Evolutionary conservation across 2,888 invertebrate genomes (phyloP).

Genomic region (Stenchaetothrips biformis): DNA sequence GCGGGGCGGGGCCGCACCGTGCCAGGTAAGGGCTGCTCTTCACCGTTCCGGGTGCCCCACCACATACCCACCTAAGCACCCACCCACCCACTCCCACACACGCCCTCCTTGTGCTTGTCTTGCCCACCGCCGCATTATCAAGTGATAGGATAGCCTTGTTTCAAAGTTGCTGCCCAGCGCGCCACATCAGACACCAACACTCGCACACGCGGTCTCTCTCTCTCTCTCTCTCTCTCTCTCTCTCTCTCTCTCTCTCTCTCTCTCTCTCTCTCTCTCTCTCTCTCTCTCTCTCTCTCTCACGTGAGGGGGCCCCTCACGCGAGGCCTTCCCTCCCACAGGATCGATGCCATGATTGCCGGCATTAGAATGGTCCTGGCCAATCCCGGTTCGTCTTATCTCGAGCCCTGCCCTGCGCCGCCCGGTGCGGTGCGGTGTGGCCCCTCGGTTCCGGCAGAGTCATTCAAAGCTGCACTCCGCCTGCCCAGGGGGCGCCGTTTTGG

Average conservation of each 20-base stretch:
- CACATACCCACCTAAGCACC: background rate
- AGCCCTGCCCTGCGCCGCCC: too few relatives aligned
- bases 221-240: background rate
- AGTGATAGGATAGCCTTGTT: slow-evolving; percentile 7
- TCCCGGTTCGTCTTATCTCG: too few relatives aligned
- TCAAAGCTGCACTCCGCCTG: too few relatives aligned
- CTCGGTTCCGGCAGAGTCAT: too few relatives aligned
- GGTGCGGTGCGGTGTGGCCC: too few relatives aligned
- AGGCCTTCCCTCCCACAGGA: too few relatives aligned
- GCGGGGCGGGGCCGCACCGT: too few relatives aligned
- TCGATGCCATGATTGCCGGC: too few relatives aligned
- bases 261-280: background rate
- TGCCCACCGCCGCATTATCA: background rate
- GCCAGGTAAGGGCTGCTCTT: too few relatives aligned
- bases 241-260: background rate
- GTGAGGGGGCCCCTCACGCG: too few relatives aligned
- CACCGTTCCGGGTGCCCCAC: background rate
- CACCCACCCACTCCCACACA: background rate
- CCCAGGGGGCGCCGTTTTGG: too few relatives aligned
- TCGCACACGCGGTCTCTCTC: background rate
- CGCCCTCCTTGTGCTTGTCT: background rate
- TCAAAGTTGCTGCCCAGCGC: background rate
- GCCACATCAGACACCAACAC: background rate
- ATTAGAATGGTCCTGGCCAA: too few relatives aligned
- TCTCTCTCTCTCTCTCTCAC: background rate